Base-by-base conservation (phyloP, 2,113 vertebrate genomes). In the Ageneiosus marmoratus region DNA sequence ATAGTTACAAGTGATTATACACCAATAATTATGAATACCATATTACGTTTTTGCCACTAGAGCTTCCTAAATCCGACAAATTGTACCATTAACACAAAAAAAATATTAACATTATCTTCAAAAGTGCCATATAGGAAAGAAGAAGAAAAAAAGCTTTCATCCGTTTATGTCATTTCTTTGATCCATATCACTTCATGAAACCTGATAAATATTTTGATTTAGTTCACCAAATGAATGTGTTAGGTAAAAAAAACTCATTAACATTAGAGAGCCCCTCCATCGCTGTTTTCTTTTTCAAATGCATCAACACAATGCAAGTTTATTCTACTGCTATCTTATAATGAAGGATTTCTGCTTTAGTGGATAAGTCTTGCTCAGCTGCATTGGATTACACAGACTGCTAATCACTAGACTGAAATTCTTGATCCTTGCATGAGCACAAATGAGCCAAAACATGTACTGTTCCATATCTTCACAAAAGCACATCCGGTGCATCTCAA, bases 391-490 rank as follows among this genome's bases (percentile, higher is more conserved):
- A 46, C 22, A 13, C 48, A 77, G 6, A 20, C 46, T 15, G 11
- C 70, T 75, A 62, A 81, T 44, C n/a, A 73, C 80, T 72, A 81
- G 24, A 46, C 53, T 74, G 4, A 74, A 74, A 41, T 60, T 44
- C 27, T 60, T 34, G 29, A 11, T 62, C 41, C 46, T 48, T 11
- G 44, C 46, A 76, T 50, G 60, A 24, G 50, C 44, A 70, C 48
- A 69, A 65, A 70, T 63, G n/a, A 79, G 56, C 41, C n/a, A 48
- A 79, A 79, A 48, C 24, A 72, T 72, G 50, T 67, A 34, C 51
- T 56, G 69, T 69, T 67, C 18, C 24, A 55, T 20, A 65, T 77
- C 48, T 9, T 24, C 58, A 53, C 53, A 50, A 29, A 46, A 29
- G 62, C 60, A 56, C 81, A 83, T 58, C 32, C 51, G 50, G n/a